Evolutionary conservation across 2,113 vertebrate species (phyloP), one percentile per base, ranked within the genome.

Genomic region (Redunca redunca): DNA sequence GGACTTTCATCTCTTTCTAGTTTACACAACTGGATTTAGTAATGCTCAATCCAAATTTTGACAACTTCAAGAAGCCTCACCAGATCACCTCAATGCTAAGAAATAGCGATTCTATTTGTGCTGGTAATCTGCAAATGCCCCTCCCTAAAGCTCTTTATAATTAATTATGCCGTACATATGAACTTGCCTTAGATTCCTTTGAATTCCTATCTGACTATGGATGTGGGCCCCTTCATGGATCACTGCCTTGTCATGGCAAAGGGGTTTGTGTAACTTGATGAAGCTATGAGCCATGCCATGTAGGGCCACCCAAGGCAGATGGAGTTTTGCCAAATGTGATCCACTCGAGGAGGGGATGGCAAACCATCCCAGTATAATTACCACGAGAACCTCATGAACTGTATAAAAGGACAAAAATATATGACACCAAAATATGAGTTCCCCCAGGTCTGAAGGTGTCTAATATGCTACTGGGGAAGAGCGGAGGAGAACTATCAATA

Each of bases 401-500:
- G 36, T 74, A 7, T 23, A 13, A 40, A 74, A 40, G 10, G 67
- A 40, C 19, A 71, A 6, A 40, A 71, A 40, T 71, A 71, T 23
- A 40, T 40, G 67, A 40, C 36, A 25, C 36, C 19, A 40, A 40
- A 40, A 74, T 23, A 25, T 74, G 19, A 40, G 67, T 13, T 36
- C n/a, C 21, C n/a, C 21, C 67, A 25, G 67, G 36, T 74, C 36
- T 0, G 0, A 74, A 40, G 19, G n/a, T 40, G 2, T 40, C 67
- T n/a, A 71, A 23, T 40, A 71, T 40, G 10, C 19, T 71, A 13
- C 67, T 71, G n/a, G 19, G 67, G n/a, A 23, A 23, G 11, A 40
- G 67, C 0, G 0, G 67, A 40, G n/a, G 5, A 74, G 11, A 74
- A 40, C 36, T 74, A 74, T 13, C 36, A 74, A 12, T 40, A 74